These are phyloP conservation scores for Drosophila dives DNA, from an alignment of 2,888 invertebrate genomes.

Conservation along the genomic window DNA sequence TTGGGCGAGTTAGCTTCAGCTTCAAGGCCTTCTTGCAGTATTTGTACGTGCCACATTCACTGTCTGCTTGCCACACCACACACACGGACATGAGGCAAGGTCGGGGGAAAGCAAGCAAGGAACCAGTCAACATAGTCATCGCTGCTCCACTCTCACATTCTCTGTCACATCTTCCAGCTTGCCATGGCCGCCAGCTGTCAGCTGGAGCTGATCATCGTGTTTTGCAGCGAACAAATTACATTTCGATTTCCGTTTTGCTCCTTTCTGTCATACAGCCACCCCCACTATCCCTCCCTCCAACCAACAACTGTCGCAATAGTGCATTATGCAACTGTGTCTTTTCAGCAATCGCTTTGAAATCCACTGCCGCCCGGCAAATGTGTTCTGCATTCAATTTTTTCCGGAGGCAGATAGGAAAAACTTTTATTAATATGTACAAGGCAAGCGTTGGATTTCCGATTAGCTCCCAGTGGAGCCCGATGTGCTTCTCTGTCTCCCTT, in stretches of 20 bases:
- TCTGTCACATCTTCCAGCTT: conserved; percentile 44
- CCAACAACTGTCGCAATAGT: conserved; percentile 27
- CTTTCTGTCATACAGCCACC: conserved; percentile 1
- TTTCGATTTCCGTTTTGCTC: conserved; percentile 70
- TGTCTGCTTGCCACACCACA: conserved; percentile 28
- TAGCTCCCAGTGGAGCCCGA: conserved; percentile 24
- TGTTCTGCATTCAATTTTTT: conserved; percentile 36
- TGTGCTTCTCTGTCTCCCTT: background rate
- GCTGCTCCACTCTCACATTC: conserved; percentile 36
- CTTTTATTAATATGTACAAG: conserved; percentile 47
- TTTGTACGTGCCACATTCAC: conserved; percentile 53
- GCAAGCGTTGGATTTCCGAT: conserved; percentile 31
- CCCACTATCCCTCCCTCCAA: background rate
- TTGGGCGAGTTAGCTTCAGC: conserved; percentile 28
- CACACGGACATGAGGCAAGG: background rate
- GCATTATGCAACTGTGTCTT: conserved; percentile 59
- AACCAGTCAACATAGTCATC: conserved; percentile 50
- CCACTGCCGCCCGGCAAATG: conserved; percentile 43
- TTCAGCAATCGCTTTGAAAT: conserved; percentile 37
- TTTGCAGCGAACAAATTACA: conserved; percentile 69
- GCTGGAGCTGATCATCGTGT: conserved; percentile 55
- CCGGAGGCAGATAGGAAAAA: conserved; percentile 31
- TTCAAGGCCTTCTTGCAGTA: conserved; percentile 24
- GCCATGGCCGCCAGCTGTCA: conserved; percentile 69
- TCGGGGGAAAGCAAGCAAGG: background rate